A percentile compares a stretch with the other conserved stretches of the same genome.
These are phyloP conservation scores for Syrmaticus mikado DNA, from an alignment of 2,113 vertebrate genomes.

Conservation along the genomic window DNA sequence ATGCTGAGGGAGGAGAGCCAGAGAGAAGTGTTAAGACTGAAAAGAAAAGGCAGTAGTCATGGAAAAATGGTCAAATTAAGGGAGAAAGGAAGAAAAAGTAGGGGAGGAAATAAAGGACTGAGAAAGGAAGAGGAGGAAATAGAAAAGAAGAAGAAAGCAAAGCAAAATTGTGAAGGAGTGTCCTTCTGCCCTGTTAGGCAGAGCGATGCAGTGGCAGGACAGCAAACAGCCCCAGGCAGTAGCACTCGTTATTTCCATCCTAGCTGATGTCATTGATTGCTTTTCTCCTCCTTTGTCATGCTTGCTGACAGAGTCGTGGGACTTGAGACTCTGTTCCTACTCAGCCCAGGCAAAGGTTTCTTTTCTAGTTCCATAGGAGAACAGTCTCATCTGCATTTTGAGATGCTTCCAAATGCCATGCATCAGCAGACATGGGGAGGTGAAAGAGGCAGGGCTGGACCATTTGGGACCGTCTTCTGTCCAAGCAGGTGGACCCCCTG, in stretches of 20 bases:
- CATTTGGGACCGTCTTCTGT: background rate
- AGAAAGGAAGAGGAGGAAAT: background rate
- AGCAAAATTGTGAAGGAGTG: background rate
- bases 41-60: background rate
- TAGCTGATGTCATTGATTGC: constrained; percentile 61
- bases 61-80: constrained; percentile 15
- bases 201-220: constrained; percentile 23
- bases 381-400: accelerated
- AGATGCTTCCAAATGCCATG: background rate
- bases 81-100: background rate
- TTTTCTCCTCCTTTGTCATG: constrained; percentile 2
- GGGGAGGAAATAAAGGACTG: background rate
- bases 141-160: background rate
- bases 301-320: background rate
- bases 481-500: background rate
- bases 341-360: background rate
- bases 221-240: constrained; percentile 31
- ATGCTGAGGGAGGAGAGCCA: background rate
- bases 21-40: background rate
- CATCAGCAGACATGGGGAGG: background rate
- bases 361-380: background rate
- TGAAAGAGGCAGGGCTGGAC: background rate
- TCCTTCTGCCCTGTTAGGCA: constrained; percentile 33
- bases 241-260: constrained; percentile 65
- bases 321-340: background rate